These are phyloP conservation scores for Stenurella melanura DNA, from an alignment of 2,888 invertebrate species.

Conservation along the genomic window DNA sequence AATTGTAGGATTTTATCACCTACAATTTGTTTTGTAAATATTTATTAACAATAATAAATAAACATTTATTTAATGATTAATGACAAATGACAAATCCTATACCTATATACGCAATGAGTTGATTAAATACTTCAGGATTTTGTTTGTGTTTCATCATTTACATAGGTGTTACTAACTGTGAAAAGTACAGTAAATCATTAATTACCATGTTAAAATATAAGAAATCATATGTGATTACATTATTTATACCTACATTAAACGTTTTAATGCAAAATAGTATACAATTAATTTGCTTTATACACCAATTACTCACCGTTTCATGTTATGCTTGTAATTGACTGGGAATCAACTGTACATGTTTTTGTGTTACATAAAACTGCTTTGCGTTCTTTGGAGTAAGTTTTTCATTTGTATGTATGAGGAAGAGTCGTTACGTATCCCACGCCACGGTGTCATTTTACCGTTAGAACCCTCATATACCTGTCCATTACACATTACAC, in stretches of 20 bases:
- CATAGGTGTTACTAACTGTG: neutral
- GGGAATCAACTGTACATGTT: neutral
- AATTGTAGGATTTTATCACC: too few relatives aligned
- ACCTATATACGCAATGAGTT: neutral
- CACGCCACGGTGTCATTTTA: neutral
- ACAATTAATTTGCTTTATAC: constrained; percentile 7
- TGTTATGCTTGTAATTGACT: neutral
- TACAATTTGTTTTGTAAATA: neutral
- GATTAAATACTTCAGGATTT: neutral
- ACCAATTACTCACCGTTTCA: neutral
- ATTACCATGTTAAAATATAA: neutral
- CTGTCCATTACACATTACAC: neutral
- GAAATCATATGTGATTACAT: neutral
- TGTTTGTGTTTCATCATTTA: neutral
- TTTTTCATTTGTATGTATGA: neutral
- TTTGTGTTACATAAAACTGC: constrained; percentile 3
- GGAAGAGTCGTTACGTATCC: neutral
- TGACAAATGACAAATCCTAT: neutral
- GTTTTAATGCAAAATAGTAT: constrained; percentile 8
- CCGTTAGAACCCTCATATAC: constrained; percentile 1
- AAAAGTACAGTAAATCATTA: constrained; percentile 4
- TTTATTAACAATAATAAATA: neutral
- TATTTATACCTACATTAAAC: constrained; percentile 1
- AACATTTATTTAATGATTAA: neutral
- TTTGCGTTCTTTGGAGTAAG: neutral